Evolutionary conservation across 2,113 vertebrate genomes (phyloP).

Genomic region (Melanocharis versteri): DNA sequence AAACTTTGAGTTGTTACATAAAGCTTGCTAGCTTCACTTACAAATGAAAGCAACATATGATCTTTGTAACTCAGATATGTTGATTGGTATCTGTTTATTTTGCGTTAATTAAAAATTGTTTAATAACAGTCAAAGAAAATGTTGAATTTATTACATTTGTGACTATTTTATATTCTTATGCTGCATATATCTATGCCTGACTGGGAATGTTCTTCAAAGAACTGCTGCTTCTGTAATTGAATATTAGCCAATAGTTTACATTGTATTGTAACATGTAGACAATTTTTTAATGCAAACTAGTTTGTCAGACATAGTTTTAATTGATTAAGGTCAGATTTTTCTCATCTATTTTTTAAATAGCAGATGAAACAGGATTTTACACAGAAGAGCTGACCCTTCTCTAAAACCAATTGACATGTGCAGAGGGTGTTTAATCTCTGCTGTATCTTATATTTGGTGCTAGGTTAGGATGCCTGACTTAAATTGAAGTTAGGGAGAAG

Average conservation of each 20-base stretch:
- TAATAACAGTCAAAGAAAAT: background rate
- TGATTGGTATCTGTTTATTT: background rate
- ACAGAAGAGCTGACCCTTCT: background rate
- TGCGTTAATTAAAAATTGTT: background rate
- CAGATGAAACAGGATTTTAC: background rate
- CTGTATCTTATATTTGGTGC: background rate
- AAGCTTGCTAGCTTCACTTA: background rate
- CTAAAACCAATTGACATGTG: background rate
- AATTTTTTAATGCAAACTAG: background rate
- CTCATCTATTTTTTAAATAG: background rate
- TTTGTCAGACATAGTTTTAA: background rate
- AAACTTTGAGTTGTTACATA: background rate
- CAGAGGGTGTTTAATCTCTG: background rate
- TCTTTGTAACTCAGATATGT: background rate
- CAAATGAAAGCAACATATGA: background rate
- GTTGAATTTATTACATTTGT: background rate
- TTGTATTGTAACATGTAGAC: background rate
- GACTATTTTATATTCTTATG: background rate
- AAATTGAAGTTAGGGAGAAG: background rate
- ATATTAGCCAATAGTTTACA: background rate
- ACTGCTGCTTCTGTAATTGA: background rate
- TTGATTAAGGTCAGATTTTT: background rate
- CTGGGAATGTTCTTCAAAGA: background rate
- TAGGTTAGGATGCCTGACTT: background rate
- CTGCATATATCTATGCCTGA: background rate